phyloP scores from a whole-genome alignment of 2,888 invertebrate species.

The Tigriopus californicus region DNA sequence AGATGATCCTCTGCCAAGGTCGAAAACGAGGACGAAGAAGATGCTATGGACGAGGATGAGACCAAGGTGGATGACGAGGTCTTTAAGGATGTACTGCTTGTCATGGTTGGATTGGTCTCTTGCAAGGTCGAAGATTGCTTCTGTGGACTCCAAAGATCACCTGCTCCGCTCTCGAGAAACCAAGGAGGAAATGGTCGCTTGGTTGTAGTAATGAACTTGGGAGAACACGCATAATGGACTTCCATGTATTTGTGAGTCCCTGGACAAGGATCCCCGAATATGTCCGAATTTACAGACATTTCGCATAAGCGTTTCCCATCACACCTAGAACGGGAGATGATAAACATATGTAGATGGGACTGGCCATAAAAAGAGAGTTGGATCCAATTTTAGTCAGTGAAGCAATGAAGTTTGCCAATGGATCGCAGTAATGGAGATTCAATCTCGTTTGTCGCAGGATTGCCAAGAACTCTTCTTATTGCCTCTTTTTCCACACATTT shows the following conservation, averaged over 20 bases:
- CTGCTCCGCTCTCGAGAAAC: constrained; percentile 11
- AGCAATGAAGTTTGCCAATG: background rate
- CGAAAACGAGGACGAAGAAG: background rate
- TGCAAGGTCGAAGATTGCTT: background rate
- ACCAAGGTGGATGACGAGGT: background rate
- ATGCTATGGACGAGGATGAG: background rate
- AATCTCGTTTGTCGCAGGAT: too few relatives aligned
- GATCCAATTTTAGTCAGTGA: background rate
- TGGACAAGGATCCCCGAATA: constrained; percentile 40
- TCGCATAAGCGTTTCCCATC: constrained; percentile 22
- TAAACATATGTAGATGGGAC: background rate
- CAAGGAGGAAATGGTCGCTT: constrained; percentile 14
- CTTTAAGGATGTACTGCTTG: background rate
- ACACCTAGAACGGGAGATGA: constrained; percentile 22
- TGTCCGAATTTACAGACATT: constrained; percentile 23
- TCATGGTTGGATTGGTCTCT: background rate
- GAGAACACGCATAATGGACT: constrained; percentile 35
- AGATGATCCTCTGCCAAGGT: background rate
- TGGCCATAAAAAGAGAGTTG: background rate
- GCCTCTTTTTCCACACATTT: too few relatives aligned
- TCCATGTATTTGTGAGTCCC: constrained; percentile 41
- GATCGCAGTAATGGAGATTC: too few relatives aligned
- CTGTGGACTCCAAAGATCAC: constrained; percentile 2
- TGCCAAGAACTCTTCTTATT: too few relatives aligned
- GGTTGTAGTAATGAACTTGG: constrained; percentile 1